A percentile compares a stretch with the other conserved stretches of the same genome.
phyloP scores from a whole-genome alignment of 2,113 vertebrate species.

The Myotis brandtii region DNA sequence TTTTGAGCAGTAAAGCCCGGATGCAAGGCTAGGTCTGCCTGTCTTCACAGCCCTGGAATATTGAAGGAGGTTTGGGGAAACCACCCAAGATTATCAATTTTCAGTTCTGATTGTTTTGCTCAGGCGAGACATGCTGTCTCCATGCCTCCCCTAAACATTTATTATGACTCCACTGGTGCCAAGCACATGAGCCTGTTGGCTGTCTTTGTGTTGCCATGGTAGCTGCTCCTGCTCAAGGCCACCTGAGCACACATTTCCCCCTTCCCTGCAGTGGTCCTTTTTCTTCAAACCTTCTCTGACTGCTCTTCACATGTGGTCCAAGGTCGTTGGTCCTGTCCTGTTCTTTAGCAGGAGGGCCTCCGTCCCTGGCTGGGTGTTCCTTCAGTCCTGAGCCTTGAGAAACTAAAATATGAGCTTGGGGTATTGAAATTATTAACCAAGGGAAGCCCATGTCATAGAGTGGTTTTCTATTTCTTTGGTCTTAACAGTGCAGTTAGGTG shows the following conservation, averaged over 20 bases:
- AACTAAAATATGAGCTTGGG: not conserved
- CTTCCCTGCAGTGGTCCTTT: not conserved
- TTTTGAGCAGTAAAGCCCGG: not conserved
- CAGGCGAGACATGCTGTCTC: not conserved
- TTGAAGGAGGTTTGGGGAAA: conserved; percentile 41
- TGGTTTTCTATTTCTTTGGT: not conserved
- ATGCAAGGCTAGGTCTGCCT: not conserved
- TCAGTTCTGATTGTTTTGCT: conserved; percentile 67
- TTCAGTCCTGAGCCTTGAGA: not conserved
- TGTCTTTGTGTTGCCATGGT: conserved; percentile 62
- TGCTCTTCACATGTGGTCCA: not conserved
- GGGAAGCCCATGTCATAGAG: not conserved
- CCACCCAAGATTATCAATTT: conserved; percentile 45
- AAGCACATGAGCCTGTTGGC: accelerated
- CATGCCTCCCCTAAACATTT: conserved; percentile 24
- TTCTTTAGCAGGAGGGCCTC: not conserved
- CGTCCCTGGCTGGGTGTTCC: not conserved
- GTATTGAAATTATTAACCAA: not conserved
- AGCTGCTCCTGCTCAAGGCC: conserved; percentile 62
- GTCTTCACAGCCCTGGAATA: conserved; percentile 2
- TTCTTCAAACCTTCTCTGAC: not conserved
- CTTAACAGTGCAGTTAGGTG: not conserved
- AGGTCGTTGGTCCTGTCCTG: not conserved
- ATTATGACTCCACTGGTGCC: conserved; percentile 11
- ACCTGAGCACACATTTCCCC: accelerated